A percentile compares a stretch with the other conserved stretches of the same genome.
These are phyloP conservation scores for Argopecten irradians DNA, from an alignment of 1,140 invertebrate species.

Conservation along the genomic window DNA sequence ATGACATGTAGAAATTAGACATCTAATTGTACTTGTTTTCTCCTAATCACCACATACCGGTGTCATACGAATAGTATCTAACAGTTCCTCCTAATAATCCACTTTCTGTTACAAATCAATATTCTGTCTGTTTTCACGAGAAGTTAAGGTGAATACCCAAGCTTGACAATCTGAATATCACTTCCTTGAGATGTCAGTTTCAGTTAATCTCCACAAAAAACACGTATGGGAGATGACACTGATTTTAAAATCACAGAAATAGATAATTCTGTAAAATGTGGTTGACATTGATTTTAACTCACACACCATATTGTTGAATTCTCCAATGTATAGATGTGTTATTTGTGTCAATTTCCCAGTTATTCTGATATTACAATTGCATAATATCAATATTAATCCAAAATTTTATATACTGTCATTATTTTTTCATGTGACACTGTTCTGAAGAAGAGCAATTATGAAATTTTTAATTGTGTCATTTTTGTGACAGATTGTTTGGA, in stretches of 20 bases:
- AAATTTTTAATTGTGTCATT: no score
- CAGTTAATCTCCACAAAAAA: background rate
- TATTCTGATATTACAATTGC: no score
- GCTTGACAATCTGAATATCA: background rate
- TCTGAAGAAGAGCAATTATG: no score
- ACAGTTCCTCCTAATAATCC: background rate
- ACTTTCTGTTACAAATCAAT: background rate
- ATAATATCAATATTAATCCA: no score
- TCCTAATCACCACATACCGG: background rate
- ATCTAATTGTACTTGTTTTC: conserved; percentile 9
- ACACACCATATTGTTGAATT: no score
- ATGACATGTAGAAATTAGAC: background rate
- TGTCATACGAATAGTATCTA: background rate
- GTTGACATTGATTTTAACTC: no score
- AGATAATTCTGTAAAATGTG: background rate
- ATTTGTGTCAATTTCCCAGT: no score
- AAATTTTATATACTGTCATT: no score
- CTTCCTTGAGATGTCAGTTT: background rate
- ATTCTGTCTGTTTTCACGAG: background rate
- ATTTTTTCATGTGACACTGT: no score
- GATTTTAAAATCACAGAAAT: background rate
- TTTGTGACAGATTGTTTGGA: no score
- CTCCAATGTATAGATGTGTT: no score
- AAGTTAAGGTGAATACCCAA: background rate
- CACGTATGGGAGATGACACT: background rate